Evolutionary conservation across 2,888 invertebrate genomes (phyloP), one percentile per base, ranked within the genome.

Genomic region (Cephalotes varians): DNA sequence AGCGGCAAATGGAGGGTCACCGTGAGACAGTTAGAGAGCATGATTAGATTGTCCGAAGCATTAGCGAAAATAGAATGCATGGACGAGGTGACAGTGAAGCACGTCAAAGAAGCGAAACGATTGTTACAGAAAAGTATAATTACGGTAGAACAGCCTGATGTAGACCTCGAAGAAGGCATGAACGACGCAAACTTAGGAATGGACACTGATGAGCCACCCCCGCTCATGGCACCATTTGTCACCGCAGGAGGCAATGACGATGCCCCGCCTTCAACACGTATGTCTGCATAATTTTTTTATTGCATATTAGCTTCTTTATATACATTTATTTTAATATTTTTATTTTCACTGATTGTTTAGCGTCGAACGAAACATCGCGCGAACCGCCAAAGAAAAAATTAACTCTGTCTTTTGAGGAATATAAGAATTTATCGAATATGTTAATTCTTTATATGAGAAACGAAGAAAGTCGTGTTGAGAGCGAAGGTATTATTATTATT

Each of bases 101-200:
- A 99, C 93, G 99, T 99, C 0, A 97, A 97, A 92, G 99, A 99
- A 95, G 98, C 98, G 0, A 98, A 96, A 94, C 96, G 98, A 65
- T 96, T 99, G 84, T 95, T 99, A 44, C 99, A 99, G 95, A 99
- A 99, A 93, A 99, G 99, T 0, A 99, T 99, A 87, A 98, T 99
- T 88, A 96, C 99, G 54, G 99, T 99, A 25, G 99, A 99, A 92
- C 99, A 99, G 92, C 99, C 99, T 0, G 99, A 99, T 93, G 98
- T 99, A 58, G 85, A 88, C 0, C 56, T 88, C 37, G 88, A 86
- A 21, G 85, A 88, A 72, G 76, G 69, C 0, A 82, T 31, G 31
- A 84, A 87, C 2, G 82, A 85, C 5, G 81, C 9, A 15, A 77
- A 80, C 18, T 82, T 25, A 94, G 95, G 1, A 94, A 83, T 89